Base-by-base conservation (phyloP, 2,797 vertebrate genomes). In the Microcaecilia unicolor region DNA sequence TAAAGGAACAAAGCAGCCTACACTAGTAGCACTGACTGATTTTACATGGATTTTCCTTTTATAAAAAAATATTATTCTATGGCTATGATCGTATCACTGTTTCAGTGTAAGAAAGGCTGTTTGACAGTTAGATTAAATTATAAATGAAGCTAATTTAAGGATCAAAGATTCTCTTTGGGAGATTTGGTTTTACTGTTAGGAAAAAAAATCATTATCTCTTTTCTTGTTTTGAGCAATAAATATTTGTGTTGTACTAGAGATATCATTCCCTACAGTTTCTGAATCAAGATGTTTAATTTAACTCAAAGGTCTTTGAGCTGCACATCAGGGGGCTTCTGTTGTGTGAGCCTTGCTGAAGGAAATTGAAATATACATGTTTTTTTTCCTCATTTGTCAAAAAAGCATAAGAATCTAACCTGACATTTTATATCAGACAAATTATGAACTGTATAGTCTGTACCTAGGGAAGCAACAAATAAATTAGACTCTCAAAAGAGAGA, bases 281-380 rank as follows among this genome's bases (percentile, higher is more conserved):
- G 63, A 64, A 70, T 78, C 62, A 74, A 80, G 67, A 84, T 84
- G 74, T 78, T 83, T 82, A 80, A 82, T 82, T 82, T 72, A 81
- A 72, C 44, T 44, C 51, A 55, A 42, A 64, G 51, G 50, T 71
- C 71, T 83, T 72, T 77, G 70, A 80, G 72, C 56, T 63, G 44
- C 68, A 66, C 66, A 61, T 28, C 44, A 39, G 60, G 61, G 57
- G 64, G 47, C 40, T 70, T 17, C 67, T 69, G 28, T 37, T 59
- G 40, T 43, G 48, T 41, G 63, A 65, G 51, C 44, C 19, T 56
- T 38, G 1, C 37, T 48, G 35, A 60, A 70, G 37, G 47, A 85
- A 77, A 81, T 77, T 73, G 77, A 75, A 81, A 74, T 58, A 57
- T 81, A 71, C 76, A 27, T 75, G 65, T 61, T 77, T 78, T 54